A percentile compares a stretch with the other conserved stretches of the same genome.
Evolutionary conservation across 2,113 vertebrate species (phyloP).

Genomic region (Hoplias malabaricus): DNA sequence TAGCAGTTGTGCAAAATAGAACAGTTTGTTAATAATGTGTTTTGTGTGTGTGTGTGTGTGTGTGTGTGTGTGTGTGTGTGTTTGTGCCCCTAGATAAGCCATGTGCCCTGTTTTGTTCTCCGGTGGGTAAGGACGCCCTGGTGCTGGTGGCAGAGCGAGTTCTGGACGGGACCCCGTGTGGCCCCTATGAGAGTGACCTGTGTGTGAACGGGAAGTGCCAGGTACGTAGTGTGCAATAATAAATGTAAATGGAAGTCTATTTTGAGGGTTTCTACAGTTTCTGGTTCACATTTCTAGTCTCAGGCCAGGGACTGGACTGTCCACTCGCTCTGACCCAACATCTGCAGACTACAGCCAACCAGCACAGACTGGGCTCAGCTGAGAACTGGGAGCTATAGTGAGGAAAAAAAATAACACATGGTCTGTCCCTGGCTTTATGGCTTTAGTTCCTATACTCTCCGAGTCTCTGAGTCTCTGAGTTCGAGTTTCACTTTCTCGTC

Average conservation of each 20-base stretch:
- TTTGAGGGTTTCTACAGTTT: too few species aligned
- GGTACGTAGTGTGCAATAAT: conserved; percentile 58
- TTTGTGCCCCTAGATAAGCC: conserved; percentile 83
- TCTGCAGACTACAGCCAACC: too few species aligned
- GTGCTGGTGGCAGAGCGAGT: conserved; percentile 86
- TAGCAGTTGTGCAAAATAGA: background rate
- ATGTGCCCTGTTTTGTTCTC: conserved; percentile 88
- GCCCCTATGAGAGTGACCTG: conserved; percentile 90
- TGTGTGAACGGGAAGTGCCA: conserved; percentile 95
- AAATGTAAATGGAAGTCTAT: too few species aligned
- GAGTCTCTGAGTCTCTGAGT: background rate
- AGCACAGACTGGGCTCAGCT: too few species aligned
- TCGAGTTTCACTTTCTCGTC: background rate
- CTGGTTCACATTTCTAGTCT: too few species aligned
- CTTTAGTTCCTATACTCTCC: background rate
- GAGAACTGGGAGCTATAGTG: too few species aligned
- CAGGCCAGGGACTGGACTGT: too few species aligned
- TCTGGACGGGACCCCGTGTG: conserved; percentile 92
- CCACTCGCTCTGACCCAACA: too few species aligned
- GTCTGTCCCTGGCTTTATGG: too few species aligned
- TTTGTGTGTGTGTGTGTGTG: conserved; percentile 26
- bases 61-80: conserved; percentile 25
- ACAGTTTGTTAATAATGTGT: background rate
- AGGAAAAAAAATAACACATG: too few species aligned
- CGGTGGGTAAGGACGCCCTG: conserved; percentile 81